Evolutionary conservation across 2,888 invertebrate genomes (phyloP).

Genomic region (Pristionchus entomophagus): DNA sequence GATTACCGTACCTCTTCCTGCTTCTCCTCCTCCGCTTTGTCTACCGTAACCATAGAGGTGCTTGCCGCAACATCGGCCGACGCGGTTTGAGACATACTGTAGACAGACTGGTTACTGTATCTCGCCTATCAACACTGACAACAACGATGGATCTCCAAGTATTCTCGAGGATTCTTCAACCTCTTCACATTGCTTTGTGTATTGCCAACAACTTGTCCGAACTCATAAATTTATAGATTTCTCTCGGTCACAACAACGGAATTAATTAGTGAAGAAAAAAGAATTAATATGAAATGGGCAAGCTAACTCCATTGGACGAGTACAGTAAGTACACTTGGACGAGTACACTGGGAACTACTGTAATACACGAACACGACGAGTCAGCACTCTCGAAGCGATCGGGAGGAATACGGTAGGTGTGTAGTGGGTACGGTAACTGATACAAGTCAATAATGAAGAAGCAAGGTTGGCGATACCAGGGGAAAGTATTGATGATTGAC

Average conservation of each 20-base stretch:
- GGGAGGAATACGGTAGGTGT: not conserved
- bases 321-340: not conserved
- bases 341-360: not conserved
- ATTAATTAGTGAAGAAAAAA: constrained; percentile 26
- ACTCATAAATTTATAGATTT: constrained; percentile 42
- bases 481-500: not conserved
- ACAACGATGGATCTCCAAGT: not conserved
- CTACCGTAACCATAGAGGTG: constrained; percentile 41
- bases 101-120: not conserved
- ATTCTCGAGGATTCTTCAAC: not conserved
- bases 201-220: not conserved
- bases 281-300: not conserved
- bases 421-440: constrained; percentile 23
- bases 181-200: not conserved
- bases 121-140: not conserved
- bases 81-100: constrained; percentile 5
- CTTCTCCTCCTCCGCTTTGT: constrained; percentile 38
- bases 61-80: not conserved
- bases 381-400: constrained; percentile 30
- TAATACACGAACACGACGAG: constrained; percentile 1
- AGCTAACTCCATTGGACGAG: constrained; percentile 17
- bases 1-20: constrained; percentile 19
- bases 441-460: not conserved
- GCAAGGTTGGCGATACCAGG: constrained; percentile 25
- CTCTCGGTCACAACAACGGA: constrained; percentile 43